phyloP scores from a whole-genome alignment of 2,113 vertebrate genomes.

The Sinocyclocheilus grahami region DNA sequence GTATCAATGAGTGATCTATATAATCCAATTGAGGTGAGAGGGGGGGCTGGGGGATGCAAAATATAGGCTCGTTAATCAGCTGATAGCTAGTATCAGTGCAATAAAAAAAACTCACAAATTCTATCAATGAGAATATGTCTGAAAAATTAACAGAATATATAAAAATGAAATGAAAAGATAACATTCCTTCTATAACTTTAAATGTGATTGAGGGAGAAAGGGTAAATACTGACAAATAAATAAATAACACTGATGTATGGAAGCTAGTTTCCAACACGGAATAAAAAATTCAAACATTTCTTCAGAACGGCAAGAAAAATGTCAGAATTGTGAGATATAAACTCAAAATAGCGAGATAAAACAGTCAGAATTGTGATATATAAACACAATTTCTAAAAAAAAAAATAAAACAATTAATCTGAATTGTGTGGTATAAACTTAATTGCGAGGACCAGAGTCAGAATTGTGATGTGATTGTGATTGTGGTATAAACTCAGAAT shows the following conservation, averaged over 20 bases:
- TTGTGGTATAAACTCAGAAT: no score
- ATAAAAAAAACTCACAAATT: not conserved
- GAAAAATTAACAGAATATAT: not conserved
- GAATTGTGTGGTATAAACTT: no score
- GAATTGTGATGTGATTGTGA: no score
- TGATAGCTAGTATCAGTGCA: not conserved
- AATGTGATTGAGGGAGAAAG: not conserved
- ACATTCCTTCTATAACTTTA: not conserved
- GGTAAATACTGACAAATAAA: conserved; percentile 1
- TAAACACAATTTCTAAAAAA: no score
- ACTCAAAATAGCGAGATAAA: not conserved
- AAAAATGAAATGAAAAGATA: not conserved
- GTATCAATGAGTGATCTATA: not conserved
- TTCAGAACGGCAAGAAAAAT: no score
- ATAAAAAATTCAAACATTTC: not conserved
- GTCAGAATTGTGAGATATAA: not conserved
- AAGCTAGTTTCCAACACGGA: not conserved
- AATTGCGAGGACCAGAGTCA: no score
- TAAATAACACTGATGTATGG: conserved; percentile 1
- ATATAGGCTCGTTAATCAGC: not conserved
- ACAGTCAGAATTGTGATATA: no score
- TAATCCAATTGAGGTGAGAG: not conserved
- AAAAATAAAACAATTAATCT: no score
- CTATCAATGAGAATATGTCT: not conserved
- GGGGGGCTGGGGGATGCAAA: not conserved